phyloP scores from a whole-genome alignment of 2,888 invertebrate species.

The Melipona bicolor region DNA sequence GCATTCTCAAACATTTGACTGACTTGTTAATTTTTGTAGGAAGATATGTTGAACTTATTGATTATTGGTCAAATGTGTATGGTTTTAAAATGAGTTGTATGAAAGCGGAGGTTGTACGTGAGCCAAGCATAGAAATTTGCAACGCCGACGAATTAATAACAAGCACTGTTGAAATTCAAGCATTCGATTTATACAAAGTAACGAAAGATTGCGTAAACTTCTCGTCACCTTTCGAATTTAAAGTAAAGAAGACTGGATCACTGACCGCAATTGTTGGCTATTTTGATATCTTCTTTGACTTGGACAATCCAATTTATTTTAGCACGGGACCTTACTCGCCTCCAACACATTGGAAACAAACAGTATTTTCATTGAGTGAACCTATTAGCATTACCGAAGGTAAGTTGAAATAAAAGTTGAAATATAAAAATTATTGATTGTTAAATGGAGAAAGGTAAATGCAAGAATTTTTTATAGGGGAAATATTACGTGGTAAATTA shows the following conservation, averaged over 20 bases:
- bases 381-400: constrained; percentile 90
- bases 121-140: constrained; percentile 89
- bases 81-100: constrained; percentile 97
- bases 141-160: constrained; percentile 80
- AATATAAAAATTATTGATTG: neutral
- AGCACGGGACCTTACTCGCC: constrained; percentile 91
- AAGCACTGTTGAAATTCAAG: constrained; percentile 79
- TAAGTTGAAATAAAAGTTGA: constrained; percentile 57
- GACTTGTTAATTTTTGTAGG: constrained; percentile 83
- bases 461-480: constrained; percentile 83
- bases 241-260: constrained; percentile 87
- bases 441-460: constrained; percentile 3
- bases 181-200: constrained; percentile 91
- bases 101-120: constrained; percentile 92
- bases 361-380: constrained; percentile 93
- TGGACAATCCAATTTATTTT: constrained; percentile 88
- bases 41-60: constrained; percentile 89
- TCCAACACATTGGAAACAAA: constrained; percentile 98
- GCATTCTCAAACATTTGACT: neutral
- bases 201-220: constrained; percentile 90
- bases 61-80: constrained; percentile 97
- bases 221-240: constrained; percentile 88
- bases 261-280: constrained; percentile 95
- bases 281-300: constrained; percentile 95
- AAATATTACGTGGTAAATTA: constrained; percentile 88